These are phyloP conservation scores for Echinometra lucunter DNA, from an alignment of 53 echinoderm and acorn worm genomes.

Conservation along the genomic window DNA sequence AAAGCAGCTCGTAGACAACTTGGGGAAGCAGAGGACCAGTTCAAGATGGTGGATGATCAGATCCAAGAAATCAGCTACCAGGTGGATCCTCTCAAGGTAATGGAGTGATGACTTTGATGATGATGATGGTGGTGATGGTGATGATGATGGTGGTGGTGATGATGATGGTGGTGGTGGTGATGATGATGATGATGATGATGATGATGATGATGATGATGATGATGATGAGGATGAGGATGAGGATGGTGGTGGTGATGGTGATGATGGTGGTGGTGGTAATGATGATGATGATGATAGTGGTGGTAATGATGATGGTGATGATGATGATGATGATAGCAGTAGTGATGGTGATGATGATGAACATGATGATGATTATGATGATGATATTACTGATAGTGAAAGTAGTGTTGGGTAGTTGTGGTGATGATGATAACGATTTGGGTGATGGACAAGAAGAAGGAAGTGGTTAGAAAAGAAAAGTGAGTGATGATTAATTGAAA, in stretches of 20 bases:
- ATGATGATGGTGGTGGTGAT: neutral
- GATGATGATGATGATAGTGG: neutral
- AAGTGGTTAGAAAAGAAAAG: neutral
- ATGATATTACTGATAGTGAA: neutral
- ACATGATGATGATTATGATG: neutral
- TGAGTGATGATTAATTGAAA: neutral
- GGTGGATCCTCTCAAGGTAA: slow-evolving; percentile 92
- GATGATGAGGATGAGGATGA: neutral
- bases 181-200: neutral
- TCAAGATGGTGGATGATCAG: slow-evolving; percentile 66
- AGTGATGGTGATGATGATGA: neutral
- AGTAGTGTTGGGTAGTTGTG: neutral
- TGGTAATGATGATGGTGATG: neutral
- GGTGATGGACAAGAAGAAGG: neutral
- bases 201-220: neutral
- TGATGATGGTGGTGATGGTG: neutral
- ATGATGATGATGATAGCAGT: neutral
- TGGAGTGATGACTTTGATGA: neutral
- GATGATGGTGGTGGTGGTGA: neutral
- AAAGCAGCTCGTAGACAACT: slow-evolving; percentile 70
- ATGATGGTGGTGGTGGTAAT: neutral
- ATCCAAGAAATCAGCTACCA: slow-evolving; percentile 78
- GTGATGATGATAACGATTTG: neutral
- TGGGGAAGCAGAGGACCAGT: slow-evolving; percentile 68
- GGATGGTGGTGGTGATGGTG: neutral